Percentiles rank a stretch among this genome's conserved stretches.
Conservation (phyloP, 1,140 invertebrate species). For the Ips nitidus region DNA sequence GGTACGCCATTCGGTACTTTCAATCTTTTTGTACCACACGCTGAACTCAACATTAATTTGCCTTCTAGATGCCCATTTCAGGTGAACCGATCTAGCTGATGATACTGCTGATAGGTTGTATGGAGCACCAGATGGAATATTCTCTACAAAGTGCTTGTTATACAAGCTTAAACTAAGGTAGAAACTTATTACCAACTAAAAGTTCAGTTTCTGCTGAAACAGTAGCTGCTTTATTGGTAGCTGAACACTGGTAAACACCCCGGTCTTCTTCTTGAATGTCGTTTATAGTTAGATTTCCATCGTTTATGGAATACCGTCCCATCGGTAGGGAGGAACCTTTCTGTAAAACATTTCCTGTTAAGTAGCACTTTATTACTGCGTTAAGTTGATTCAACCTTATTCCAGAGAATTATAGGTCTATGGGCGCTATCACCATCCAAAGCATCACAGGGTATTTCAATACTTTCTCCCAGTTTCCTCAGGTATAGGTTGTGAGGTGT, state of each 20-base stretch:
- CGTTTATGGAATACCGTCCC: conserved; percentile 68
- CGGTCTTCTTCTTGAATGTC: conserved; percentile 83
- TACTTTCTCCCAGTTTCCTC: conserved; percentile 75
- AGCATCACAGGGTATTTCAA: conserved; percentile 84
- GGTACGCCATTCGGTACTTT: conserved; percentile 76
- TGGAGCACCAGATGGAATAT: conserved; percentile 85
- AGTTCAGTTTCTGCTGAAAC: conserved; percentile 84
- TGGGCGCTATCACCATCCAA: conserved; percentile 71
- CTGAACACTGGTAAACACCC: conserved; percentile 88
- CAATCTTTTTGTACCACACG: conserved; percentile 77
- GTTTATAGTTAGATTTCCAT: conserved; percentile 85
- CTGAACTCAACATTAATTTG: conserved; percentile 80
- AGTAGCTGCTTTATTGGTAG: conserved; percentile 90
- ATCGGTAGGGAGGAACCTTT: conserved; percentile 70
- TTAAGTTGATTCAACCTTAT: conserved; percentile 63
- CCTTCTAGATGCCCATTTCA: conserved; percentile 86
- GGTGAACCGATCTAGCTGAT: conserved; percentile 73
- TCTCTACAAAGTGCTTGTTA: conserved; percentile 67
- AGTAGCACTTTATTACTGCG: too few relatives aligned
- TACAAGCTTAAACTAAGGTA: not conserved
- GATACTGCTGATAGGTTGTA: conserved; percentile 84
- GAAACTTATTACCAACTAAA: conserved; percentile 22
- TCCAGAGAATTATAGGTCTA: conserved; percentile 81
- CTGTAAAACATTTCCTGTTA: conserved; percentile 49
- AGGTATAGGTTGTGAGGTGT: conserved; percentile 80